Conservation (phyloP, 1,140 invertebrate genomes). For the Meteorus sp. region DNA sequence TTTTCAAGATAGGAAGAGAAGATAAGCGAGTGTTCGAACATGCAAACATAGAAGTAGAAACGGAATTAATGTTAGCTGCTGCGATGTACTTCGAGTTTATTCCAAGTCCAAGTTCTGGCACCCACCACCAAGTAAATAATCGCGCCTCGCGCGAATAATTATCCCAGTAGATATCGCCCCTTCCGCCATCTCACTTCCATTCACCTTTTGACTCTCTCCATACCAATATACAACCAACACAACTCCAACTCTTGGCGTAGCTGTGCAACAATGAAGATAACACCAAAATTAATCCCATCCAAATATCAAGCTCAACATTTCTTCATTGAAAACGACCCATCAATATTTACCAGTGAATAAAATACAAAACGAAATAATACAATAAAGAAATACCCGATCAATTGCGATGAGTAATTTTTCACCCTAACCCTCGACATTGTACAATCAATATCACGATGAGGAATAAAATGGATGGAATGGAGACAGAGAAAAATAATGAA, state of each 20-base stretch:
- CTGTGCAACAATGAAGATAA: too few species aligned
- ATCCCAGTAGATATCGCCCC: constrained; percentile 3
- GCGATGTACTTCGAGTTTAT: constrained; percentile 8
- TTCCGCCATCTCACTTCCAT: neutral
- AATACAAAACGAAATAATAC: neutral
- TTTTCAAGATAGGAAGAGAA: neutral
- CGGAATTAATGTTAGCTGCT: constrained; percentile 14
- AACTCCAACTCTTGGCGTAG: too few species aligned
- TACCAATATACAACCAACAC: neutral
- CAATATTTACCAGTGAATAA: neutral
- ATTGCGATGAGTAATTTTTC: constrained; percentile 9
- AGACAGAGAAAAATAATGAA: too few species aligned
- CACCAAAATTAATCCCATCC: too few species aligned
- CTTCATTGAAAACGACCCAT: too few species aligned
- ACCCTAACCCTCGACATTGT: neutral
- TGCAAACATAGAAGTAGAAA: constrained; percentile 6
- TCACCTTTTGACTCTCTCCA: neutral
- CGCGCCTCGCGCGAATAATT: neutral
- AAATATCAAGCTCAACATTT: too few species aligned
- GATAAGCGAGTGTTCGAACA: neutral
- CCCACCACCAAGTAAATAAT: constrained; percentile 12
- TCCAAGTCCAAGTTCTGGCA: constrained; percentile 10
- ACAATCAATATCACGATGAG: neutral
- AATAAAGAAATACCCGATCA: neutral
- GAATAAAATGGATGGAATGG: too few species aligned